Conservation (phyloP, 2,113 vertebrate genomes). For the Gopherus evgoodei region DNA sequence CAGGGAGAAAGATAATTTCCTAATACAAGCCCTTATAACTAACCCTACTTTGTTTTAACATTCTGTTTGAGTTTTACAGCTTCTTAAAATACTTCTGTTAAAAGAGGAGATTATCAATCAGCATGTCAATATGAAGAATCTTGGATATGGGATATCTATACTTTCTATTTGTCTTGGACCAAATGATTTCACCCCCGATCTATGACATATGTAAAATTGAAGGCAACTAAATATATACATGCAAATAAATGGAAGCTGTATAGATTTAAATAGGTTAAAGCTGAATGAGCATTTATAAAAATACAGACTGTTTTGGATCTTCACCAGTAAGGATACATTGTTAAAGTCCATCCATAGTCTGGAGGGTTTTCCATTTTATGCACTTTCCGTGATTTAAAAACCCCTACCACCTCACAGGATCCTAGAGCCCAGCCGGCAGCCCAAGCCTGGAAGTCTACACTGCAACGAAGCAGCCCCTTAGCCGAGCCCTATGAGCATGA, state of each 20-base stretch:
- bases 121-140: constrained; percentile 51
- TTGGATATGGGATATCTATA: constrained; percentile 52
- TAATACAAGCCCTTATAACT: constrained; percentile 23
- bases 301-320: constrained; percentile 51
- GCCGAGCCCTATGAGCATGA: too few relatives aligned
- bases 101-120: constrained; percentile 64
- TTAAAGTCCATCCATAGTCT: constrained; percentile 37
- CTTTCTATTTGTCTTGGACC: constrained; percentile 49
- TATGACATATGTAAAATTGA: constrained; percentile 49
- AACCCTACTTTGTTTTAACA: constrained; percentile 32
- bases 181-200: constrained; percentile 63
- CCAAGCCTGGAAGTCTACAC: too few relatives aligned
- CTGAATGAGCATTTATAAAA: constrained; percentile 64
- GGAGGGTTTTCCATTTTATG: constrained; percentile 49
- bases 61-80: constrained; percentile 43
- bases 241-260: neutral
- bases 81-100: constrained; percentile 56
- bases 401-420: too few relatives aligned
- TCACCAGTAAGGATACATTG: neutral
- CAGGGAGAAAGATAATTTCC: constrained; percentile 33
- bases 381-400: constrained; percentile 30
- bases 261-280: constrained; percentile 44
- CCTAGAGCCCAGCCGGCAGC: too few relatives aligned
- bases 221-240: constrained; percentile 57
- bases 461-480: too few relatives aligned